Conservation (phyloP, 2,888 invertebrate species). For the Morpho deidamia region DNA sequence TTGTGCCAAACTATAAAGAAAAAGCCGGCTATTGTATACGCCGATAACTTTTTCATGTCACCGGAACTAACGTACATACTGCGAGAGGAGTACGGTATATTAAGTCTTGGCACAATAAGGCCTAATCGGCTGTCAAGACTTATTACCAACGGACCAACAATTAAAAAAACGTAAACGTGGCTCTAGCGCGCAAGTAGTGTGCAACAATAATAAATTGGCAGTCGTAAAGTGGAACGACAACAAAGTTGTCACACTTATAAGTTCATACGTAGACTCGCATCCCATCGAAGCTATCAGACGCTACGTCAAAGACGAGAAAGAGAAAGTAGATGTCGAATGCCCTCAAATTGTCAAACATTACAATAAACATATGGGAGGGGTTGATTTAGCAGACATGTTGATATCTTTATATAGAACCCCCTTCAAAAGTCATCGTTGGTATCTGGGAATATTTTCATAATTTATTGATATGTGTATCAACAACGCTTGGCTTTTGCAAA, state of each 20-base stretch:
- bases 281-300: conserved; percentile 22
- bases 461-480: too few relatives aligned
- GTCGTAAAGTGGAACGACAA: conserved; percentile 28
- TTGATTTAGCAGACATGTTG: conserved; percentile 2
- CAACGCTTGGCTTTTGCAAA: too few relatives aligned
- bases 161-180: conserved; percentile 29
- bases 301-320: conserved; percentile 20
- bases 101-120: conserved; percentile 28
- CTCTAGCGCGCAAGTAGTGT: conserved; percentile 19
- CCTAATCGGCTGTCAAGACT: conserved; percentile 27
- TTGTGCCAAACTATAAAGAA: conserved; percentile 12
- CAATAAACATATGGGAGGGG: conserved; percentile 30
- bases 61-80: conserved; percentile 27
- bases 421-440: too few relatives aligned
- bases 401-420: too few relatives aligned
- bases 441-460: too few relatives aligned
- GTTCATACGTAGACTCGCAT: conserved; percentile 24
- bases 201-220: conserved; percentile 4
- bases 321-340: conserved; percentile 19
- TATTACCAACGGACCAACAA: conserved; percentile 25
- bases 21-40: conserved; percentile 17
- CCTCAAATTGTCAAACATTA: conserved; percentile 23
- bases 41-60: conserved; percentile 26
- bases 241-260: conserved; percentile 24
- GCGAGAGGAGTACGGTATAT: conserved; percentile 29